A percentile compares a stretch with the other conserved stretches of the same genome.
phyloP scores from a whole-genome alignment of 2,113 vertebrate genomes.

The Baryphthengus martii region DNA sequence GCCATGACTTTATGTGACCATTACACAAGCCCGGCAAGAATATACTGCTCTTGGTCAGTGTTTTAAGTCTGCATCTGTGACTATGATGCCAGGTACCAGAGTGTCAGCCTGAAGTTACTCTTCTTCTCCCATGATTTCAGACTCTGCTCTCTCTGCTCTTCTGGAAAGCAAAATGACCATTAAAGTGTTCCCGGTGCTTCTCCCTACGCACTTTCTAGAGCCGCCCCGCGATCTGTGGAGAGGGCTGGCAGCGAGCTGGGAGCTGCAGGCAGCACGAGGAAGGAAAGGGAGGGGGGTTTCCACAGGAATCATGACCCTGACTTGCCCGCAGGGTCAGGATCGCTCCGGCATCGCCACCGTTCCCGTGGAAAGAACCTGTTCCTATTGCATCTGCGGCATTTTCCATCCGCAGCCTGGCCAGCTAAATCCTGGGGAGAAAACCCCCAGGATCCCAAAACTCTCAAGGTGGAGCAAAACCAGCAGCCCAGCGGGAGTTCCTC shows the following conservation, averaged over 20 bases:
- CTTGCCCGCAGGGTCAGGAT: not conserved
- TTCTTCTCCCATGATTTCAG: not conserved
- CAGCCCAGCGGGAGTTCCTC: fast-evolving
- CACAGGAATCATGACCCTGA: not conserved
- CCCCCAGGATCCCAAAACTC: not conserved
- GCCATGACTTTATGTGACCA: fast-evolving
- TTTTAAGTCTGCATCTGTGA: not conserved
- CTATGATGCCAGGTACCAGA: fast-evolving
- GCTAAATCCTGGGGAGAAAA: not conserved
- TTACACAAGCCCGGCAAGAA: not conserved
- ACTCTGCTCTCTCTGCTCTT: not conserved
- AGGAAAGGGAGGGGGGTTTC: not conserved
- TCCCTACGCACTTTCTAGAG: not conserved
- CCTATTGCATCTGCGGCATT: not conserved
- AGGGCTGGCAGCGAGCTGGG: not conserved
- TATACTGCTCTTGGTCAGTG: not conserved
- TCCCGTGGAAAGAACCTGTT: not conserved
- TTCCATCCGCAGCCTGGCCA: not conserved
- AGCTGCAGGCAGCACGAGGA: not conserved
- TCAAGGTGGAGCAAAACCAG: fast-evolving
- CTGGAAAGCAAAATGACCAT: not conserved
- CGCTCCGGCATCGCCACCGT: fast-evolving
- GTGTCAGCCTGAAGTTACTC: not conserved
- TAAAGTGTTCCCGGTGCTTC: not conserved
- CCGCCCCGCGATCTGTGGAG: not conserved